A percentile compares a stretch with the other conserved stretches of the same genome.
These are phyloP conservation scores for Oryzias woworae DNA, from an alignment of 2,113 vertebrate genomes.

Conservation along the genomic window DNA sequence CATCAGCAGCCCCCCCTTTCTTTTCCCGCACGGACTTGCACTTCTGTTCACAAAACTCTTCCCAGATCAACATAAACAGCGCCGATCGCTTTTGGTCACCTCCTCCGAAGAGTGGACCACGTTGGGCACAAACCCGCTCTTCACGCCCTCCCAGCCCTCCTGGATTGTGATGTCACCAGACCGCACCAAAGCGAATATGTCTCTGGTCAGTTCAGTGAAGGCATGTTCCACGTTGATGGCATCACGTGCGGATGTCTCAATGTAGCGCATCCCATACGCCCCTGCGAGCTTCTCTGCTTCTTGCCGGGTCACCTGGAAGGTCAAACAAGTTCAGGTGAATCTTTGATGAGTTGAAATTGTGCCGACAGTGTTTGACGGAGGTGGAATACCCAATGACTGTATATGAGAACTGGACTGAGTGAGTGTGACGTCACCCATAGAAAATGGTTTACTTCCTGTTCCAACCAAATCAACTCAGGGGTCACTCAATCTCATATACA, in stretches of 20 bases:
- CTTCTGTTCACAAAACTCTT: conserved; percentile 4
- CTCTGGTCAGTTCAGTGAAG: conserved; percentile 96
- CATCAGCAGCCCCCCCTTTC: conserved; percentile 23
- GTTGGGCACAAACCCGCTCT: conserved; percentile 97
- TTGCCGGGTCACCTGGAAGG: conserved; percentile 79
- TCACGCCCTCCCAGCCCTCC: conserved; percentile 99
- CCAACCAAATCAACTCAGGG: too few relatives aligned
- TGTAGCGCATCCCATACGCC: conserved; percentile 95
- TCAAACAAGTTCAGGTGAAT: not conserved
- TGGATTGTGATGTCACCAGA: conserved; percentile 95
- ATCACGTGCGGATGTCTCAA: conserved; percentile 97
- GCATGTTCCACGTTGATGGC: conserved; percentile 95
- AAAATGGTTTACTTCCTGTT: too few relatives aligned
- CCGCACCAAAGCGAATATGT: conserved; percentile 96
- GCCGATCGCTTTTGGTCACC: conserved; percentile 93
- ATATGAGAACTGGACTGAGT: too few relatives aligned
- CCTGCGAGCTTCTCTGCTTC: conserved; percentile 96
- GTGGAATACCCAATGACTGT: not conserved
- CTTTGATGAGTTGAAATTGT: not conserved
- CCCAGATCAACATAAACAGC: conserved; percentile 90
- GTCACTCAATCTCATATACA: too few relatives aligned
- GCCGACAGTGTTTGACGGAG: not conserved
- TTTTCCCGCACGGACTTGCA: conserved; percentile 12
- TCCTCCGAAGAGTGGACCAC: conserved; percentile 97
- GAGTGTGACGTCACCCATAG: too few relatives aligned